Conservation (phyloP, 2,113 vertebrate species). For the Pseudorasbora parva region DNA sequence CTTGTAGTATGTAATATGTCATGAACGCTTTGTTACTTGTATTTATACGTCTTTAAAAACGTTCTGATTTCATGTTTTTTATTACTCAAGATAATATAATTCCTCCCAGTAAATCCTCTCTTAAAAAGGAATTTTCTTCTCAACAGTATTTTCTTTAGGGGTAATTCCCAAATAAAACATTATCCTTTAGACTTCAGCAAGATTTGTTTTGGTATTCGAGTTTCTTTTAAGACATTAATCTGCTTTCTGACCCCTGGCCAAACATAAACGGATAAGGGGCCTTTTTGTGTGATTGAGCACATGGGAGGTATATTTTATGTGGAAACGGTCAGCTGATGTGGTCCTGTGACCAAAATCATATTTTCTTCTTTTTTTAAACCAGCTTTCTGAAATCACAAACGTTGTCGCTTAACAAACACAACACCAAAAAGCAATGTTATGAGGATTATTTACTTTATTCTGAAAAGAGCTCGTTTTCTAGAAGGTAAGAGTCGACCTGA, state of each 20-base stretch:
- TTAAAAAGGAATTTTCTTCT: background rate
- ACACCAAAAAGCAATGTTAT: background rate
- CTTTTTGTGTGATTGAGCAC: slow-evolving; percentile 48
- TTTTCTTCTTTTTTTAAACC: slow-evolving; percentile 44
- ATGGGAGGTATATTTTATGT: slow-evolving; percentile 54
- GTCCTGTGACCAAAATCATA: slow-evolving; percentile 73
- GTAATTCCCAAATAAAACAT: slow-evolving; percentile 14
- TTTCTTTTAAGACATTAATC: background rate
- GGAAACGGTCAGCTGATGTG: slow-evolving; percentile 71
- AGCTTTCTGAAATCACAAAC: slow-evolving; percentile 14
- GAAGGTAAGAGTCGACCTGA: slow-evolving; percentile 10
- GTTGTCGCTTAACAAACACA: background rate
- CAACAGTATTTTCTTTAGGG: background rate
- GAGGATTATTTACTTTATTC: slow-evolving; percentile 17
- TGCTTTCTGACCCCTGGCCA: background rate
- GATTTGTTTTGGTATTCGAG: background rate
- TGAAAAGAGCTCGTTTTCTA: background rate
- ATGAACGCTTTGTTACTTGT: too few species aligned
- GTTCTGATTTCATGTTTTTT: too few species aligned
- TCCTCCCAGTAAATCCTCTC: background rate
- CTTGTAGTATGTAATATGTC: too few species aligned
- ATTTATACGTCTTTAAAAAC: too few species aligned
- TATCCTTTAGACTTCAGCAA: background rate
- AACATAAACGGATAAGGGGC: slow-evolving; percentile 17
- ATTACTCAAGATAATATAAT: too few species aligned